Evolutionary conservation across 2,113 vertebrate species (phyloP).

Genomic region (Riparia riparia): DNA sequence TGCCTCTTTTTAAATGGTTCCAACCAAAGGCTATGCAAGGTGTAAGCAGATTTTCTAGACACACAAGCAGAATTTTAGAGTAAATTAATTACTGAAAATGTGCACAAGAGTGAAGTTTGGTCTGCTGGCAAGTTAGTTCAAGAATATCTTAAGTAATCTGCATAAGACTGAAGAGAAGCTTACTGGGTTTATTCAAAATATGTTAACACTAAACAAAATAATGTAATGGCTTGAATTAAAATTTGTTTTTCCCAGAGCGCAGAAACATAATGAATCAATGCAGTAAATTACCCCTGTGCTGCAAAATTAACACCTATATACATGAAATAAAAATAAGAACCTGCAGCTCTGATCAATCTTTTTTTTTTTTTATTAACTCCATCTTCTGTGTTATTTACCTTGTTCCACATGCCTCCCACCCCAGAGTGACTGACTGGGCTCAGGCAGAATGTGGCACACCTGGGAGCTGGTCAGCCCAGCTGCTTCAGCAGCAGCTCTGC

Average conservation of each 20-base stretch:
- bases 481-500: not conserved
- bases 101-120: not conserved
- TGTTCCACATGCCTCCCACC: not conserved
- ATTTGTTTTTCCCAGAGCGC: slow-evolving; percentile 59
- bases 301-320: slow-evolving; percentile 73
- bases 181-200: not conserved
- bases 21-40: not conserved
- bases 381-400: slow-evolving; percentile 69
- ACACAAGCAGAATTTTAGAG: not conserved
- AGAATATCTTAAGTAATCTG: not conserved
- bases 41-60: not conserved
- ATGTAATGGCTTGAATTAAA: slow-evolving; percentile 64
- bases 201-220: not conserved
- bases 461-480: not conserved
- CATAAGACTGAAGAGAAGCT: not conserved
- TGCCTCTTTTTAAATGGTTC: not conserved
- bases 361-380: slow-evolving; percentile 62
- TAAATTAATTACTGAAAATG: not conserved
- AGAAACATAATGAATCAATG: slow-evolving; percentile 67
- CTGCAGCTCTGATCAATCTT: slow-evolving; percentile 63
- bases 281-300: slow-evolving; percentile 59
- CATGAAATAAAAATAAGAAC: slow-evolving; percentile 71
- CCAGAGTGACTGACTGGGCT: not conserved
- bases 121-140: not conserved
- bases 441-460: rapidly evolving